Conservation (phyloP, 2,888 invertebrate species). For the Lathronympha strigana region DNA sequence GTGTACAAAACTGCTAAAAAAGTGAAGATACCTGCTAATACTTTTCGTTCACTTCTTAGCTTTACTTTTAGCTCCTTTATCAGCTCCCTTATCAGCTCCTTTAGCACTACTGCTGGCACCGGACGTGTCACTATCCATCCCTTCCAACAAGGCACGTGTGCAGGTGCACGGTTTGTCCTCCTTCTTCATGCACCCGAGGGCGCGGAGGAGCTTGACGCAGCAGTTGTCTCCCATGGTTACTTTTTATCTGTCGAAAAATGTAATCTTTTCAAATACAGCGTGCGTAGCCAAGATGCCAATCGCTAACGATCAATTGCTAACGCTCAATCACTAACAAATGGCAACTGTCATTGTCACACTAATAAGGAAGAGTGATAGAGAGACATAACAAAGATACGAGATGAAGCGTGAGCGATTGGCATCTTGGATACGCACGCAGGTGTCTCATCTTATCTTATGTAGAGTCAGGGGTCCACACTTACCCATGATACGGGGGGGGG, state of each 20-base stretch:
- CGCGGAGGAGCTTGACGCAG: not conserved
- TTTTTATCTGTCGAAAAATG: not conserved
- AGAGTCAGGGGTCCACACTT: no score
- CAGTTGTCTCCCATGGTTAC: constrained; percentile 10
- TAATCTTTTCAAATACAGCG: not conserved
- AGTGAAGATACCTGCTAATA: not conserved
- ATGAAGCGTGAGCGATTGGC: no score
- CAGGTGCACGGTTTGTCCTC: not conserved
- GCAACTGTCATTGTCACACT: no score
- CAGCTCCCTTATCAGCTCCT: not conserved
- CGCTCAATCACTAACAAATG: no score
- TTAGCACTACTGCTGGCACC: not conserved
- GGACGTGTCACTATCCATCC: not conserved
- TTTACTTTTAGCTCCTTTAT: not conserved
- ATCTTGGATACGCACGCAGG: no score
- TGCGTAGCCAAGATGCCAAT: no score
- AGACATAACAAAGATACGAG: no score
- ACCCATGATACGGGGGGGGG: no score
- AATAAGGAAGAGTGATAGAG: no score
- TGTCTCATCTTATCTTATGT: no score
- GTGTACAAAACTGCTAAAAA: no score
- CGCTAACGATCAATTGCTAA: no score
- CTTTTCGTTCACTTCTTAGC: not conserved
- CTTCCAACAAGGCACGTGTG: not conserved
- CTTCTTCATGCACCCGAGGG: constrained; percentile 13